Percentiles rank a stretch among this genome's conserved stretches.
These are phyloP conservation scores for Drosophila ezoana DNA, from an alignment of 2,888 invertebrate genomes.

Conservation along the genomic window DNA sequence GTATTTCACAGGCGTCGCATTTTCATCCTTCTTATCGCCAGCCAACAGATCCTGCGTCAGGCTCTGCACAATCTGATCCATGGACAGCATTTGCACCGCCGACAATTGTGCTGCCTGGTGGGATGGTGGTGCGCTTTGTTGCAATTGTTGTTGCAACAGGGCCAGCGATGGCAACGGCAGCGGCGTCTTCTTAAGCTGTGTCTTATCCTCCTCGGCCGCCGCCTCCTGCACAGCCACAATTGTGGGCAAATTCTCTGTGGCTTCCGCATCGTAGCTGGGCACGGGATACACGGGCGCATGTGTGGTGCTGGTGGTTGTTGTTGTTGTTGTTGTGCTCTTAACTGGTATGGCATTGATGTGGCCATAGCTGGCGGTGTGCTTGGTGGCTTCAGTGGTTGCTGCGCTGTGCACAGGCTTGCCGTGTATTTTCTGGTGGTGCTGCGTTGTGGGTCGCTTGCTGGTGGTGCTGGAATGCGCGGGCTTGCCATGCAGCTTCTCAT, in stretches of 20 bases:
- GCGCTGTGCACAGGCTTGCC: constrained; percentile 49
- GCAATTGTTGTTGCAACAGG: constrained; percentile 61
- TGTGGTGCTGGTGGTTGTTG: constrained; percentile 46
- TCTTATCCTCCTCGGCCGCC: background rate
- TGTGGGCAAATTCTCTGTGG: constrained; percentile 32
- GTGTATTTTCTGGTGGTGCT: constrained; percentile 60
- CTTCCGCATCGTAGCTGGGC: constrained; percentile 62
- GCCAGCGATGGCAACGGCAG: constrained; percentile 65
- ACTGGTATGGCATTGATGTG: constrained; percentile 38
- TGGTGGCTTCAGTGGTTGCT: constrained; percentile 46
- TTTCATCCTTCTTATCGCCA: constrained; percentile 50
- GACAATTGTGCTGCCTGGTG: constrained; percentile 57
- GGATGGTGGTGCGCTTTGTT: constrained; percentile 46
- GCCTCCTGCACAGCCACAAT: constrained; percentile 10
- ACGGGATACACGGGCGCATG: constrained; percentile 71
- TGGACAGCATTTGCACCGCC: constrained; percentile 78
- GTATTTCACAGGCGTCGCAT: constrained; percentile 52
- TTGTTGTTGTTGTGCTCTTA: constrained; percentile 35
- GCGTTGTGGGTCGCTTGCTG: constrained; percentile 28
- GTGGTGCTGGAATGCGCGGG: constrained; percentile 3
- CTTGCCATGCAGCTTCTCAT: no score
- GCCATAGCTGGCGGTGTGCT: constrained; percentile 53
- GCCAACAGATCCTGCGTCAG: constrained; percentile 70
- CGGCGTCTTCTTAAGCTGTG: constrained; percentile 61
- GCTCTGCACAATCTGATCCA: constrained; percentile 83